These are phyloP conservation scores for Hirtodrosophila confusa DNA, from an alignment of 2,888 invertebrate species.

Conservation along the genomic window DNA sequence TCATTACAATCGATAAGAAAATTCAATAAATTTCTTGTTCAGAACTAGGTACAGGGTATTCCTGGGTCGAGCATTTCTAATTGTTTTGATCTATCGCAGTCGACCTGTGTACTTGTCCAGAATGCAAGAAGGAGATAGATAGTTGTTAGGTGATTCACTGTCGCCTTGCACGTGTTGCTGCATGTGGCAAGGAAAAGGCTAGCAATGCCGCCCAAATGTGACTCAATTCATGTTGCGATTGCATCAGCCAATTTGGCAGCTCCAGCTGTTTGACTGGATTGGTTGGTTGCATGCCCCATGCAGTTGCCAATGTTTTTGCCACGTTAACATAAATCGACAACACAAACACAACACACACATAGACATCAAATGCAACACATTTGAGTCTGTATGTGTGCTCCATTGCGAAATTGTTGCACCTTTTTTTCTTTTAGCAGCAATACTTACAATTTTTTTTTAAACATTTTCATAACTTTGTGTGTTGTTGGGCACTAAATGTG, in stretches of 20 bases:
- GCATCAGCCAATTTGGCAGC: slow-evolving; percentile 66
- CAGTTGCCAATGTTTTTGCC: slow-evolving; percentile 45
- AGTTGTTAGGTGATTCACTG: slow-evolving; percentile 34
- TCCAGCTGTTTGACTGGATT: slow-evolving; percentile 34
- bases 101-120: background rate
- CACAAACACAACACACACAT: slow-evolving; percentile 18
- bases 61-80: no score
- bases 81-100: background rate
- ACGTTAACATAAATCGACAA: slow-evolving; percentile 55
- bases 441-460: slow-evolving; percentile 80
- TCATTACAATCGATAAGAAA: no score
- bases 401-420: slow-evolving; percentile 53
- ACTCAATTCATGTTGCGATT: slow-evolving; percentile 52
- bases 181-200: slow-evolving; percentile 25
- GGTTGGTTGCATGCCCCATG: slow-evolving; percentile 65
- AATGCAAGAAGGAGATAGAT: background rate
- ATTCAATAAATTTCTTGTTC: no score
- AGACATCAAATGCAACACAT: slow-evolving; percentile 35
- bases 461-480: slow-evolving; percentile 81
- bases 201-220: slow-evolving; percentile 15
- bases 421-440: background rate
- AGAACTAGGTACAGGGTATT: no score
- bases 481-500: slow-evolving; percentile 80
- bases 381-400: slow-evolving; percentile 10
- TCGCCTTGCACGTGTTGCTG: slow-evolving; percentile 36